phyloP scores from a whole-genome alignment of 1,140 invertebrate species.

The Ptiloglossa arizonensis region DNA sequence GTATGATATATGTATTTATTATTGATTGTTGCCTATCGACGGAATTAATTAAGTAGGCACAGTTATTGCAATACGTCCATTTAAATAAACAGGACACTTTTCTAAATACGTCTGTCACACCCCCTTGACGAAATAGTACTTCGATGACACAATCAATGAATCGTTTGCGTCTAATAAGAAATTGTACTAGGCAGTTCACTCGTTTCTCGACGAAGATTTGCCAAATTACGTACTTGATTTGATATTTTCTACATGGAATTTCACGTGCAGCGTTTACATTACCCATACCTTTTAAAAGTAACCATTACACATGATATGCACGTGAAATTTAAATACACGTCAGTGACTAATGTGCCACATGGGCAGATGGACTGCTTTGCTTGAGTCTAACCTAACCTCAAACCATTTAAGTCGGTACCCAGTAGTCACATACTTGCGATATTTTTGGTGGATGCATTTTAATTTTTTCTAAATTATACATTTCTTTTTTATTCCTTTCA shows the following conservation, averaged over 20 bases:
- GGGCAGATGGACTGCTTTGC: neutral
- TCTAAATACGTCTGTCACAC: slow-evolving; percentile 26
- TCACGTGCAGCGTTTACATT: neutral
- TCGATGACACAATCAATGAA: slow-evolving; percentile 27
- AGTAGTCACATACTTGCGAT: slow-evolving; percentile 5
- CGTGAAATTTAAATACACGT: neutral
- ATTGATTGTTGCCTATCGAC: neutral
- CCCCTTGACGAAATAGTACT: slow-evolving; percentile 19
- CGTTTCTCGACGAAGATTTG: neutral
- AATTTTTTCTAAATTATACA: neutral
- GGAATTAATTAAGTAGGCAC: neutral
- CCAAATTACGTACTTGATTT: neutral
- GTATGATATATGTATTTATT: no score
- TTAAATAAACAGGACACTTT: slow-evolving; percentile 18
- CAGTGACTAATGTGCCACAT: neutral
- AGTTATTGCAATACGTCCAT: neutral
- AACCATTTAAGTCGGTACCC: neutral
- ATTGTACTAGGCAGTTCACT: neutral
- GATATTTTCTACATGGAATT: neutral
- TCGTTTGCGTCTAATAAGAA: slow-evolving; percentile 37
- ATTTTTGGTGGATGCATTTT: neutral
- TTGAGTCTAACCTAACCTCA: slow-evolving; percentile 30
- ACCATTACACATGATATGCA: no score
- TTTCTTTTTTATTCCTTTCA: neutral
- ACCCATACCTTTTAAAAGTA: neutral